phyloP scores from a whole-genome alignment of 1,140 invertebrate genomes.

The Drosophila erecta region DNA sequence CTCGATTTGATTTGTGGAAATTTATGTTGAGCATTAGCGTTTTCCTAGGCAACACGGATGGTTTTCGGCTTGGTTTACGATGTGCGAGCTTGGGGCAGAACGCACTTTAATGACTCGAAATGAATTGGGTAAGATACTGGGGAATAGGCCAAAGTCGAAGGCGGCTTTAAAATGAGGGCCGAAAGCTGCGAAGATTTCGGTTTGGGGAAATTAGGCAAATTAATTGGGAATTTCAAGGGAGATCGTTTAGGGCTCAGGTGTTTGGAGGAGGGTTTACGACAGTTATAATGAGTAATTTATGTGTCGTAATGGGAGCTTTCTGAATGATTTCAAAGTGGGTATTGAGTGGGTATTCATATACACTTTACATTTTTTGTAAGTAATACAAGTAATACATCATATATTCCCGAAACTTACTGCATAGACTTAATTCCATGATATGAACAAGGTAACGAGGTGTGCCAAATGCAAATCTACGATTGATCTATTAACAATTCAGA shows the following conservation, averaged over 20 bases:
- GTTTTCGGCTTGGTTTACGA: constrained; percentile 66
- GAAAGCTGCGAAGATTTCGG: constrained; percentile 7
- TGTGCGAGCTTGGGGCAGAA: constrained; percentile 72
- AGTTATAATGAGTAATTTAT: constrained; percentile 19
- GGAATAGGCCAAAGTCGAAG: constrained; percentile 1
- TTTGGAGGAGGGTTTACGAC: constrained; percentile 14
- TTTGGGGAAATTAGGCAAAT: constrained; percentile 41
- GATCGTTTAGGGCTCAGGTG: constrained; percentile 23
- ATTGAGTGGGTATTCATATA: background rate
- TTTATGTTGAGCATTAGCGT: constrained; percentile 67
- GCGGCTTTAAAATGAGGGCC: constrained; percentile 27
- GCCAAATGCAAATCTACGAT: constrained; percentile 62
- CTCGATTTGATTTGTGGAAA: constrained; percentile 81
- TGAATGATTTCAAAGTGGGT: no score
- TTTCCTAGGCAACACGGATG: constrained; percentile 28
- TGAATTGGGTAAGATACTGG: constrained; percentile 23
- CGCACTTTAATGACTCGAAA: constrained; percentile 71
- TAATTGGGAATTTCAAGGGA: constrained; percentile 39
- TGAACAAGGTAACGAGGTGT: constrained; percentile 54
- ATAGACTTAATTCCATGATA: background rate
- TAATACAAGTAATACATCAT: no score
- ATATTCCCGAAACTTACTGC: no score
- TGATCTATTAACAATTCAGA: constrained; percentile 34
- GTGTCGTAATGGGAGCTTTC: background rate
- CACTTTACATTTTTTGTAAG: no score